Conservation (phyloP, 1,140 invertebrate species). For the Epicauta chinensis region DNA sequence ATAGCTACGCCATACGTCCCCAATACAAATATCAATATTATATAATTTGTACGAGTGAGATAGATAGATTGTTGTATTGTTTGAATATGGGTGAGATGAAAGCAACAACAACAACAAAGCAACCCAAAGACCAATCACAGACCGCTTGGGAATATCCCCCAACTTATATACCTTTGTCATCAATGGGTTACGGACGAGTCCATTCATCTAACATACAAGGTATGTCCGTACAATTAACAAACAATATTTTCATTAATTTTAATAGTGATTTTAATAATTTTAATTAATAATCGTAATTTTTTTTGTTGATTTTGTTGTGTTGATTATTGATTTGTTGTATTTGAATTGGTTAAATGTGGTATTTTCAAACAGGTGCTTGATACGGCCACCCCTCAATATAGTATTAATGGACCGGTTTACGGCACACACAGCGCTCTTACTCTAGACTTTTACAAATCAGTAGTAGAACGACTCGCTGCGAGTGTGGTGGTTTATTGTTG, state of each 20-base stretch:
- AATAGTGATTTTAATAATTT: too few relatives aligned
- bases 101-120: constrained; percentile 33
- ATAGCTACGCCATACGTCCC: constrained; percentile 9
- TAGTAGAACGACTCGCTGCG: constrained; percentile 34
- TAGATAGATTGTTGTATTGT: too few relatives aligned
- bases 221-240: too few relatives aligned
- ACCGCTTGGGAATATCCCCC: constrained; percentile 34
- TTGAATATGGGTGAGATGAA: constrained; percentile 30
- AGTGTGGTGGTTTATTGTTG: constrained; percentile 20
- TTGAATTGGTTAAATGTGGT: not conserved
- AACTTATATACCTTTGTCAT: constrained; percentile 44
- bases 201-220: constrained; percentile 22
- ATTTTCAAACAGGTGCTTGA: not conserved
- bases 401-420: constrained; percentile 34
- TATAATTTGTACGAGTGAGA: constrained; percentile 26
- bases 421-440: constrained; percentile 34
- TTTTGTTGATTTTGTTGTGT: too few relatives aligned
- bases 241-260: too few relatives aligned
- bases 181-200: constrained; percentile 42
- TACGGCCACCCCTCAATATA: constrained; percentile 28
- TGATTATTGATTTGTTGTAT: too few relatives aligned
- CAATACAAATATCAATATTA: constrained; percentile 10
- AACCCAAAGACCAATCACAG: constrained; percentile 37
- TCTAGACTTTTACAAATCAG: constrained; percentile 33
- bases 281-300: too few relatives aligned